phyloP scores from a whole-genome alignment of 1,140 invertebrate genomes.

The Neodiprion lecontei region DNA sequence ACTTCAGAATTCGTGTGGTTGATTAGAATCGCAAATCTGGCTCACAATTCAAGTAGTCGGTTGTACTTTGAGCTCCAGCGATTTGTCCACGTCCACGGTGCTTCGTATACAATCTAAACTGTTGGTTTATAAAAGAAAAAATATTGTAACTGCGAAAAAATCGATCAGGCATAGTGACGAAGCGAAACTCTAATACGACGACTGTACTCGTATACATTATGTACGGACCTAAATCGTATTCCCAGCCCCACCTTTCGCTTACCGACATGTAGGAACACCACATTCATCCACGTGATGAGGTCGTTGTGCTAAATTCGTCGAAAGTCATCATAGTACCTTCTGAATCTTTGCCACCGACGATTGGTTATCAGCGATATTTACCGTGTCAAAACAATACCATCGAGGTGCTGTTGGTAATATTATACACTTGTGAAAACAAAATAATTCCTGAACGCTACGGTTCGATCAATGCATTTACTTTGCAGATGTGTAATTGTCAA shows the following conservation, averaged over 20 bases:
- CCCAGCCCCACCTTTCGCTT: too few relatives aligned
- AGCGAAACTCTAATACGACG: too few relatives aligned
- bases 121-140: too few relatives aligned
- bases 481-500: too few relatives aligned
- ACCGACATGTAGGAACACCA: not conserved
- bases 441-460: too few relatives aligned
- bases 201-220: too few relatives aligned
- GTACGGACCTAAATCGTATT: too few relatives aligned
- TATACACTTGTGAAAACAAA: too few relatives aligned
- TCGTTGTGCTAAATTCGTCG: not conserved
- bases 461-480: too few relatives aligned
- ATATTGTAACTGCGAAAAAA: not conserved
- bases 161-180: not conserved
- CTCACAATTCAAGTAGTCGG: not conserved
- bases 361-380: not conserved
- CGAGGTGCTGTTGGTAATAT: not conserved
- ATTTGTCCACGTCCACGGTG: too few relatives aligned
- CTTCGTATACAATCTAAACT: too few relatives aligned
- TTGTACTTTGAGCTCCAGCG: not conserved
- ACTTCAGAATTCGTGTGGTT: not conserved
- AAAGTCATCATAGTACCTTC: not conserved
- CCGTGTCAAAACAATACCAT: not conserved
- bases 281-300: not conserved
- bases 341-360: not conserved
- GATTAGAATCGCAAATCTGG: not conserved